Base-by-base conservation (phyloP, 2,888 invertebrate genomes). In the Homarus gammarus region DNA sequence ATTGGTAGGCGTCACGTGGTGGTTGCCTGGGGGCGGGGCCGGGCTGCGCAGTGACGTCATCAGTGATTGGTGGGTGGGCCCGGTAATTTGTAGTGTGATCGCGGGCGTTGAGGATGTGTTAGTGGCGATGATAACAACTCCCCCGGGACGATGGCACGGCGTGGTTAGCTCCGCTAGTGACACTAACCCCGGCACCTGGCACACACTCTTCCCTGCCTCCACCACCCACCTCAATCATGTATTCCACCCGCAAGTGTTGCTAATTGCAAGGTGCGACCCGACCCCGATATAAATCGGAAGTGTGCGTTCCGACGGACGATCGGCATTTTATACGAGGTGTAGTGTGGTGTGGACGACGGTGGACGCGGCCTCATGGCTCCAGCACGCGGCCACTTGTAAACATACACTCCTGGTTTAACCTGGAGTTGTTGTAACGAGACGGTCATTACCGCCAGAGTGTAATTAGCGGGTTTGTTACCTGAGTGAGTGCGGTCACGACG, bases 121-220 rank as follows among this genome's bases (percentile, higher is more conserved):
- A 88, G 88, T 88, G 88, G 88, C 73, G 88, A 68, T 84, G 88
- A 83, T 88, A 83, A 88, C 88, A 77, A 84, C 83, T 83, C 88
- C 83, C 88, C 31, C 68, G 88, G 88, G 88, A 88, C 81, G 83
- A 83, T 88, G 88, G 88, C 83, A 77, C 68, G 51, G 88, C 83
- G 73, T 72, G 44, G 44, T 51, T 22, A 61, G 61, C 83, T 72
- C 88, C 83, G 82, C 83, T 77, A 88, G 88, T 83, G 77, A 75
- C 82, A 88, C 70, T 36, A 79, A n/a, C 72, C 72, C 49, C 73
- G 73, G 51, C 84, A 84, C 81, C 79, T 51, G 15, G 72, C 87
- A 15, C 56, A 36, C 51, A 79, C 79, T 36, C 73, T 31, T 38
- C 22, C 51, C 64, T 22, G 18, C 22, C 33, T 33, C 87, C 56